phyloP scores from a whole-genome alignment of 2,797 vertebrate genomes.

The Spinus olivaceus region DNA sequence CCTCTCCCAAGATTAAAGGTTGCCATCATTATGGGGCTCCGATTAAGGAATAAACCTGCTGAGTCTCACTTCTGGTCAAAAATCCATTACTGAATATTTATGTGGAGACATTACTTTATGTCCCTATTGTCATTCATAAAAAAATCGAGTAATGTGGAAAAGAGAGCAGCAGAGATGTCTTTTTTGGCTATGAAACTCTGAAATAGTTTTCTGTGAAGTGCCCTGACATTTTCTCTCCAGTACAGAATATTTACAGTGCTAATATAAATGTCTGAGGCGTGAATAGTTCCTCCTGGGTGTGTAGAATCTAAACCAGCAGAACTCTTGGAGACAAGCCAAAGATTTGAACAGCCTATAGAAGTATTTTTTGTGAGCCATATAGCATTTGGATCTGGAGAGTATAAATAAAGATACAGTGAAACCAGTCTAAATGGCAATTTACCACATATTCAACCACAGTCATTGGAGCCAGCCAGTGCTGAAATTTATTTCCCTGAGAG shows the following conservation, averaged over 20 bases:
- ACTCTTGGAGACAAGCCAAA: not conserved
- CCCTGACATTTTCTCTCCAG: not conserved
- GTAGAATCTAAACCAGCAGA: not conserved
- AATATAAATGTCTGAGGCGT: not conserved
- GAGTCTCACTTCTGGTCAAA: not conserved
- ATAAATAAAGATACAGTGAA: not conserved
- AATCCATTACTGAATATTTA: not conserved
- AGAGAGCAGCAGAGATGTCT: not conserved
- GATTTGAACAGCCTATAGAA: not conserved
- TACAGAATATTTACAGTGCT: constrained; percentile 1
- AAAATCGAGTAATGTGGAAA: not conserved
- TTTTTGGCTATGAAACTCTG: not conserved
- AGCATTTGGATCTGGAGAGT: not conserved
- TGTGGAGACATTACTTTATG: not conserved
- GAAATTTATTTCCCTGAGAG: not conserved
- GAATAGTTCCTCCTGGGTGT: not conserved
- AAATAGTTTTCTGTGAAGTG: not conserved
- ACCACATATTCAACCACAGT: not conserved
- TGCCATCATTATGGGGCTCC: not conserved
- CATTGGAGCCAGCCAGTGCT: not conserved
- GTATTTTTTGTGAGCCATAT: not conserved
- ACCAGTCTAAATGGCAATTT: not conserved
- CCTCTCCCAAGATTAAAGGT: not conserved
- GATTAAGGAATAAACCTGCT: not conserved
- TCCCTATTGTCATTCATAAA: not conserved